These are phyloP conservation scores for Xiphydria camelus DNA, from an alignment of 2,888 invertebrate genomes.

Conservation along the genomic window DNA sequence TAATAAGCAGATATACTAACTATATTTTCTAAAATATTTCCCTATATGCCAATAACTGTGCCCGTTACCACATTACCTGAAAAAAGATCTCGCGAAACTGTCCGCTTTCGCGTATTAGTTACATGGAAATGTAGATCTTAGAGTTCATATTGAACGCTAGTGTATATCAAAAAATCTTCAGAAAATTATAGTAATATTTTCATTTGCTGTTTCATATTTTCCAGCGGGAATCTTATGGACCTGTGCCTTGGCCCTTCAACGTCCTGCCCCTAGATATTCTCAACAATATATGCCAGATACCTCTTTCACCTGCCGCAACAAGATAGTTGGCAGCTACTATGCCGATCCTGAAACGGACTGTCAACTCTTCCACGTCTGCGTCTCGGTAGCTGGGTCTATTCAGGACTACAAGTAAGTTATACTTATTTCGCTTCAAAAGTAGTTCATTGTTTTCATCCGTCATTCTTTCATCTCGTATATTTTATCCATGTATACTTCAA, in stretches of 20 bases:
- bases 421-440: slow-evolving; percentile 2
- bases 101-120: too few species aligned
- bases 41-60: too few species aligned
- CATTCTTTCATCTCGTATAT: not conserved
- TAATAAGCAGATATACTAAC: too few species aligned
- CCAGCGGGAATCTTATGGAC: slow-evolving; percentile 42
- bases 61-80: too few species aligned
- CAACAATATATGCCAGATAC: slow-evolving; percentile 62
- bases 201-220: slow-evolving; percentile 7
- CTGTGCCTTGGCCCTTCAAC: slow-evolving; percentile 50
- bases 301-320: slow-evolving; percentile 79
- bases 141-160: too few species aligned
- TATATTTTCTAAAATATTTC: too few species aligned
- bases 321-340: slow-evolving; percentile 86
- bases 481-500: not conserved
- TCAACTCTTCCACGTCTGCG: slow-evolving; percentile 89
- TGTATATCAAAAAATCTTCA: too few species aligned
- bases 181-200: too few species aligned
- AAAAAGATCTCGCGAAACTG: too few species aligned
- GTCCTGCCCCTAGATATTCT: slow-evolving; percentile 58
- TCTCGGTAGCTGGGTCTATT: slow-evolving; percentile 72
- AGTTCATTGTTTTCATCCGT: slow-evolving; percentile 1
- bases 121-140: too few species aligned
- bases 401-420: slow-evolving; percentile 52
- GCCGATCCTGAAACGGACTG: slow-evolving; percentile 85